Conservation (phyloP, 1,140 invertebrate genomes). For the Heliconius hewitsoni region DNA sequence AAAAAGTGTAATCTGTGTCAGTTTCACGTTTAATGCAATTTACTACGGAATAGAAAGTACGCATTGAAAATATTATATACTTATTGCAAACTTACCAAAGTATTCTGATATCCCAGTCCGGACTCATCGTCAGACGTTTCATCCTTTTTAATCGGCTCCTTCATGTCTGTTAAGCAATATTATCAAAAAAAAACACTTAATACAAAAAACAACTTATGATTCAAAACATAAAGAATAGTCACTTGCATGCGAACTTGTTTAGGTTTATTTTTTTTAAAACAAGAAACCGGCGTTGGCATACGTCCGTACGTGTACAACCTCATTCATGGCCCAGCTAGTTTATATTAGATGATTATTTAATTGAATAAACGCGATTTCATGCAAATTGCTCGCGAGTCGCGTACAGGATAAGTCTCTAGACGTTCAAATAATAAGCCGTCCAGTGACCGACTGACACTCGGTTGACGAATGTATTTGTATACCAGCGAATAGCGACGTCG, state of each 20-base stretch:
- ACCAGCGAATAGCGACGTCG: constrained; percentile 3
- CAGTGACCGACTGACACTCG: constrained; percentile 64
- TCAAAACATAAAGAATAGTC: constrained; percentile 52
- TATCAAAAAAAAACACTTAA: constrained; percentile 35
- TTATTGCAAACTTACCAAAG: constrained; percentile 85
- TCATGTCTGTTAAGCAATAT: constrained; percentile 53
- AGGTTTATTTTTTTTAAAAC: constrained; percentile 40
- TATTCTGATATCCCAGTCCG: constrained; percentile 89
- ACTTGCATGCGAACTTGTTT: constrained; percentile 48
- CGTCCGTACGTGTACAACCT: constrained; percentile 52
- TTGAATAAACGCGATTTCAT: constrained; percentile 76
- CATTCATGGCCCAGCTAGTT: constrained; percentile 47
- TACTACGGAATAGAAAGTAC: constrained; percentile 68
- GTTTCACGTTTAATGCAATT: constrained; percentile 33
- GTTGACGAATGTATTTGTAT: constrained; percentile 31
- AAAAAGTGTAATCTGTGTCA: constrained; percentile 8
- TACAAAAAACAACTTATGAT: constrained; percentile 38
- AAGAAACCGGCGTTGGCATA: constrained; percentile 45
- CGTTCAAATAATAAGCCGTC: constrained; percentile 64
- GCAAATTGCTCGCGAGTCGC: constrained; percentile 63
- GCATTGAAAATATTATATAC: constrained; percentile 32
- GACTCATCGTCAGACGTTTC: constrained; percentile 83
- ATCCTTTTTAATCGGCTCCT: constrained; percentile 61
- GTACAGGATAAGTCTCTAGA: constrained; percentile 55
- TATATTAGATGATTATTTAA: constrained; percentile 65